These are phyloP conservation scores for Caradrina kadenii DNA, from an alignment of 2,888 invertebrate species.

Conservation along the genomic window DNA sequence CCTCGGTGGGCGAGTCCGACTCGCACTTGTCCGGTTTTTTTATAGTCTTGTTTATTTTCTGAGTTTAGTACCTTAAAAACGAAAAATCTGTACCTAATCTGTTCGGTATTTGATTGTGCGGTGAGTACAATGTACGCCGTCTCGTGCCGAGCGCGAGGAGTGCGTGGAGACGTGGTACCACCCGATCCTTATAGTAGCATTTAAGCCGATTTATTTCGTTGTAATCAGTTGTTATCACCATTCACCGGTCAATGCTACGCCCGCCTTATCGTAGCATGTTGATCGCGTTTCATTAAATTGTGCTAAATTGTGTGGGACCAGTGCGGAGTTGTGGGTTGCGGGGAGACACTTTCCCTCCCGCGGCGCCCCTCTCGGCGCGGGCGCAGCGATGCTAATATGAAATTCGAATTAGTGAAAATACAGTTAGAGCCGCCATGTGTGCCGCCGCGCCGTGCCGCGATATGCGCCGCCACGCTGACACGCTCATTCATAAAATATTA, in stretches of 20 bases:
- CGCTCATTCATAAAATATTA: slow-evolving; percentile 66
- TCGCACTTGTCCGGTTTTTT: too few relatives aligned
- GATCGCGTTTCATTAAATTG: slow-evolving; percentile 15
- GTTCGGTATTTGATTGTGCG: too few relatives aligned
- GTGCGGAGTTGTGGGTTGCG: not conserved
- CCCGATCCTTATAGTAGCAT: slow-evolving; percentile 19
- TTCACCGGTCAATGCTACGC: slow-evolving; percentile 17
- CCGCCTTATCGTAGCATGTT: slow-evolving; percentile 22
- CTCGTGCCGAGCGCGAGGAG: too few relatives aligned
- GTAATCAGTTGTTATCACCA: slow-evolving; percentile 49
- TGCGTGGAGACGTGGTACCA: too few relatives aligned
- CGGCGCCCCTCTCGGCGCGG: slow-evolving; percentile 6
- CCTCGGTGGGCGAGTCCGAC: too few relatives aligned
- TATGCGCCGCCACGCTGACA: slow-evolving; percentile 20
- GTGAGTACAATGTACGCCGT: too few relatives aligned
- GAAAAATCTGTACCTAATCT: too few relatives aligned
- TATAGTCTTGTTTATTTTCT: too few relatives aligned
- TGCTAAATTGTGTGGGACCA: not conserved
- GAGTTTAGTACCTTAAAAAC: too few relatives aligned
- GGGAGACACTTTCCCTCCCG: slow-evolving; percentile 24
- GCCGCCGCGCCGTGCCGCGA: slow-evolving; percentile 5
- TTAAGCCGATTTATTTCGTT: slow-evolving; percentile 29
- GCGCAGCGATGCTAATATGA: slow-evolving; percentile 33
- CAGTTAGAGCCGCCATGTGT: slow-evolving; percentile 35
- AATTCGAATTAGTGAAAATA: slow-evolving; percentile 61